Percentiles rank a stretch among this genome's conserved stretches.
Conservation (phyloP, 1,140 invertebrate species). For the Halictus rubicundus region DNA sequence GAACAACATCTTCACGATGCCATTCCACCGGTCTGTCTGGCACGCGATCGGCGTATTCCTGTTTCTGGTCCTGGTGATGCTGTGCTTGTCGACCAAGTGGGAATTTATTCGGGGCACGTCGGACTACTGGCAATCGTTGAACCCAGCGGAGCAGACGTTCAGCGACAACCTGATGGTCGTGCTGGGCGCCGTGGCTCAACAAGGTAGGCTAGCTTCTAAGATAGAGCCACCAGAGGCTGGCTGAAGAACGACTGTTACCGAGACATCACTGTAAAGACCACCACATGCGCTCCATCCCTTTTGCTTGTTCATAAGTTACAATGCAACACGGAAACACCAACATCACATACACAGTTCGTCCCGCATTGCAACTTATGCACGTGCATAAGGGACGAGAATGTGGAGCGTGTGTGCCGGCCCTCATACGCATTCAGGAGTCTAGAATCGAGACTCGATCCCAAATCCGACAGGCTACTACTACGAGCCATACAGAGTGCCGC, state of each 20-base stretch:
- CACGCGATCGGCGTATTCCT: constrained; percentile 79
- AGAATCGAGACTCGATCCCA: no score
- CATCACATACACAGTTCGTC: no score
- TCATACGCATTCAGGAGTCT: no score
- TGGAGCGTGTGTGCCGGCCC: no score
- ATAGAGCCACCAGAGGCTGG: no score
- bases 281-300: no score
- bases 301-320: no score
- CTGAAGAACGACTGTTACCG: no score
- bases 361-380: no score
- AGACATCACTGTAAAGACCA: no score
- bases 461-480: constrained; percentile 64
- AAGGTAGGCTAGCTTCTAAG: constrained; percentile 54
- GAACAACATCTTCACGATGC: constrained; percentile 84
- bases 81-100: constrained; percentile 78
- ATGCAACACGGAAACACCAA: no score
- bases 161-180: constrained; percentile 70
- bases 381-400: no score
- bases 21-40: constrained; percentile 84
- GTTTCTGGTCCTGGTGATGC: constrained; percentile 74
- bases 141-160: constrained; percentile 50
- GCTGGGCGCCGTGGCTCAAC: constrained; percentile 68
- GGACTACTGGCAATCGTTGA: constrained; percentile 33
- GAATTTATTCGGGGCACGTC: constrained; percentile 53
- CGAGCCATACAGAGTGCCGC: constrained; percentile 63